Percentiles rank a stretch among this genome's conserved stretches.
Conservation (phyloP, 2,797 vertebrate genomes). For the Aratinga solstitialis region DNA sequence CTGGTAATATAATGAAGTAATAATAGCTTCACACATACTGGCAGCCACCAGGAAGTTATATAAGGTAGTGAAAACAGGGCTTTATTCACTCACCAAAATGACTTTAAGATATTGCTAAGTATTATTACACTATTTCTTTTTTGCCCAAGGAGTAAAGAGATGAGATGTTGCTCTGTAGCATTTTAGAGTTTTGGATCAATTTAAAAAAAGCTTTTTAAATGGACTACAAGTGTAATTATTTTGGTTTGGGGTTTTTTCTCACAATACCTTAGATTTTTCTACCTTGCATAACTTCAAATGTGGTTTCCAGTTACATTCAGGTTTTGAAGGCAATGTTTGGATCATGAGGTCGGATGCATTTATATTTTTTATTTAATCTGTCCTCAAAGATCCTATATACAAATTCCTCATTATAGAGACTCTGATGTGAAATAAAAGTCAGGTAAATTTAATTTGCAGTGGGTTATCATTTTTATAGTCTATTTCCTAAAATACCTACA, state of each 20-base stretch:
- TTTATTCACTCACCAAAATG: neutral
- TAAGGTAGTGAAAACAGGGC: neutral
- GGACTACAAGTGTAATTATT: neutral
- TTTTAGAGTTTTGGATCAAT: neutral
- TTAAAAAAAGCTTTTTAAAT: neutral
- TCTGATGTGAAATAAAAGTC: neutral
- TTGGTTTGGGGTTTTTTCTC: neutral
- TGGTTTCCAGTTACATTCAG: neutral
- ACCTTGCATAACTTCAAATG: neutral
- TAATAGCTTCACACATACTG: neutral
- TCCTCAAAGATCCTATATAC: neutral
- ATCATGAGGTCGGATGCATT: neutral
- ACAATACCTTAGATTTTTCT: neutral
- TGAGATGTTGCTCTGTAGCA: neutral
- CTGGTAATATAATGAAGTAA: neutral
- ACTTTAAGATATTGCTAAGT: neutral
- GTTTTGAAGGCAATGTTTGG: neutral
- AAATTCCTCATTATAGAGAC: neutral
- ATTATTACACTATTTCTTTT: neutral
- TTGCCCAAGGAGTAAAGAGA: neutral
- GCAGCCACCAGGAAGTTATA: neutral
- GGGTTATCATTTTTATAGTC: neutral
- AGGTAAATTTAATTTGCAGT: neutral
- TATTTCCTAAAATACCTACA: neutral
- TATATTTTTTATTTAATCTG: neutral